phyloP scores from a whole-genome alignment of 2,888 invertebrate species.

The Rhingia campestris region DNA sequence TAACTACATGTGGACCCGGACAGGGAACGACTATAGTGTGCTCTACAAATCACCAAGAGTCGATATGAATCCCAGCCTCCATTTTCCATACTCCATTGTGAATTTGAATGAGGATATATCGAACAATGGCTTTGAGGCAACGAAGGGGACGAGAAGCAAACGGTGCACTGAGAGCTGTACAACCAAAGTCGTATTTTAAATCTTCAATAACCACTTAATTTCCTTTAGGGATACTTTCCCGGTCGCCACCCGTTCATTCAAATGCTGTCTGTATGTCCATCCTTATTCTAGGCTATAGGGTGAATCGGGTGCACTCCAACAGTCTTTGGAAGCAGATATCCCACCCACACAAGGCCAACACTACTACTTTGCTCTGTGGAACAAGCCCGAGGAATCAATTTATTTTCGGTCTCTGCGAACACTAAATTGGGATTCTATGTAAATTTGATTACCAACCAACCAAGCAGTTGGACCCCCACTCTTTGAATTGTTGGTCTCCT shows the following conservation, averaged over 20 bases:
- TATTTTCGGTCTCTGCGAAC: slow-evolving; percentile 71
- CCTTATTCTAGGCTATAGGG: slow-evolving; percentile 7
- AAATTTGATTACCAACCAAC: slow-evolving; percentile 74
- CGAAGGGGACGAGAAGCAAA: not conserved
- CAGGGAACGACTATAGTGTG: slow-evolving; percentile 19
- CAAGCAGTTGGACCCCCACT: slow-evolving; percentile 13
- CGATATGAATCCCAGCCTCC: slow-evolving; percentile 38
- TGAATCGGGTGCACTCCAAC: slow-evolving; percentile 49
- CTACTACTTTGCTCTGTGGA: slow-evolving; percentile 5
- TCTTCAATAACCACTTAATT: slow-evolving; percentile 74
- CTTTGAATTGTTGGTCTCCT: slow-evolving; percentile 48
- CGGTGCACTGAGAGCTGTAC: too few species aligned
- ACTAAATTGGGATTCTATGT: slow-evolving; percentile 74
- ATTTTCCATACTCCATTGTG: not conserved
- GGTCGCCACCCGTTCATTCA: not conserved
- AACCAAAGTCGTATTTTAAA: slow-evolving; percentile 60
- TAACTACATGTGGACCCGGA: not conserved
- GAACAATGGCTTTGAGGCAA: slow-evolving; percentile 1
- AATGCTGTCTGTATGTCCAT: slow-evolving; percentile 36
- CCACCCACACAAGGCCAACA: slow-evolving; percentile 9
- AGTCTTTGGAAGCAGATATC: slow-evolving; percentile 21
- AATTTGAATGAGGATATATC: slow-evolving; percentile 49
- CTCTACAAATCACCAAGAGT: slow-evolving; percentile 71
- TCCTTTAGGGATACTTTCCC: slow-evolving; percentile 69
- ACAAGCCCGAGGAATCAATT: slow-evolving; percentile 66